These are phyloP conservation scores for Hipparchia sbordonii DNA, from an alignment of 2,888 invertebrate genomes.

Conservation along the genomic window DNA sequence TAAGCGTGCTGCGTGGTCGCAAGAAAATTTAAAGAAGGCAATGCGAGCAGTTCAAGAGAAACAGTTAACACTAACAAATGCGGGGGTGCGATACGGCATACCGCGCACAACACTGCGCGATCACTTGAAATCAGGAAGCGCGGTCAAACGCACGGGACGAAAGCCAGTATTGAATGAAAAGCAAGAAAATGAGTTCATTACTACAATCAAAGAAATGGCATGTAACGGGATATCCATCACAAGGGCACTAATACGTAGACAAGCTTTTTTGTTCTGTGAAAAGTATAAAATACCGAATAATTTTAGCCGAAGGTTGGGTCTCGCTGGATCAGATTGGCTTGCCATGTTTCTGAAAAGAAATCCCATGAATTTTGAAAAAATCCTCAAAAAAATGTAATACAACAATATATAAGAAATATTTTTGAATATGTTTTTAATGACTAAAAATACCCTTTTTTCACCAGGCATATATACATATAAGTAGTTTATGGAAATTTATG, in stretches of 20 bases:
- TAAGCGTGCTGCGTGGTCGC: background rate
- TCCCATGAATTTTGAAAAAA: background rate
- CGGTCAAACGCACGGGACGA: background rate
- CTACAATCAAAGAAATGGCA: background rate
- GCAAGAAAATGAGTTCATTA: background rate
- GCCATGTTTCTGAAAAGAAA: background rate
- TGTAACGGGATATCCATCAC: background rate
- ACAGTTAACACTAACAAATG: background rate
- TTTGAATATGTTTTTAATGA: too few species aligned
- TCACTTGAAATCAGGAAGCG: slow-evolving; percentile 6
- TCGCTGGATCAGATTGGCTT: background rate
- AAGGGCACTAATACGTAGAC: background rate
- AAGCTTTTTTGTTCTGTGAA: background rate
- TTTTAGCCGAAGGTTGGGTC: background rate
- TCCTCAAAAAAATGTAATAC: background rate
- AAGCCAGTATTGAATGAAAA: background rate
- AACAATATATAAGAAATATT: too few species aligned
- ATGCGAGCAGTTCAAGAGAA: slow-evolving; percentile 1
- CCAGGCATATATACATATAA: too few species aligned
- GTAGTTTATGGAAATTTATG: too few species aligned
- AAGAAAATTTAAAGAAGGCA: background rate
- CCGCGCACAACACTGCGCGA: background rate
- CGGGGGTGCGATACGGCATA: background rate
- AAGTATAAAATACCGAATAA: background rate
- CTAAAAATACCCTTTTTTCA: too few species aligned